Evolutionary conservation across 2,113 vertebrate species (phyloP).

Genomic region (Tetrao urogallus): DNA sequence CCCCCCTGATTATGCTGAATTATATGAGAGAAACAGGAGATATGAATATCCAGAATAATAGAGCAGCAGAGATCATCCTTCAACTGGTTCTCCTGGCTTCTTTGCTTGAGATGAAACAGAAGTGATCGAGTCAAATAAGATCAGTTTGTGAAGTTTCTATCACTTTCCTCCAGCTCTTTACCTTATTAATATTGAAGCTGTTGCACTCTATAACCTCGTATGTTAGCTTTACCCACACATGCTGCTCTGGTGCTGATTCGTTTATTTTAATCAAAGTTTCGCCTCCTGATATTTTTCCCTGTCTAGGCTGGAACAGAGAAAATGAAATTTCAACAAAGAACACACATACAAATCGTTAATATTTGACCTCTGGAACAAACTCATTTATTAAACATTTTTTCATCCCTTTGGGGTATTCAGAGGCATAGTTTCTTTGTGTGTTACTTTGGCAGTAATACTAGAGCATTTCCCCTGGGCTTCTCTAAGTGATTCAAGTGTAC

Average conservation of each 20-base stretch:
- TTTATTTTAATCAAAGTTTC: constrained; percentile 69
- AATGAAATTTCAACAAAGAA: constrained; percentile 65
- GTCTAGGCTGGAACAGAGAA: constrained; percentile 47
- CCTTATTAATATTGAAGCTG: constrained; percentile 71
- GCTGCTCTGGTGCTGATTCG: constrained; percentile 18
- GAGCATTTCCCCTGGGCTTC: constrained; percentile 32
- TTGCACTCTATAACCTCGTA: constrained; percentile 16
- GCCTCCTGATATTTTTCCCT: constrained; percentile 56
- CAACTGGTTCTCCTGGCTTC: neutral
- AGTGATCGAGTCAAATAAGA: constrained; percentile 27
- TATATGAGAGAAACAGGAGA: neutral
- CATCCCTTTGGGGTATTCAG: constrained; percentile 6
- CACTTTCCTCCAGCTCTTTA: neutral
- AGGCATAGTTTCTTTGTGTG: constrained; percentile 39
- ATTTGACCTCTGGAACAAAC: constrained; percentile 67
- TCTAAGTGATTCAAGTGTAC: constrained; percentile 66
- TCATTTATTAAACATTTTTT: constrained; percentile 64
- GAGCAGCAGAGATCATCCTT: neutral
- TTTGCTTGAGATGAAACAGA: neutral
- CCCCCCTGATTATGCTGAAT: neutral
- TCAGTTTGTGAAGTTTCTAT: constrained; percentile 18
- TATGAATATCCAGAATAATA: neutral
- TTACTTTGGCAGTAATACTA: constrained; percentile 9
- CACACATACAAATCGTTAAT: constrained; percentile 63
- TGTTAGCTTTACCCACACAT: constrained; percentile 13